phyloP scores from a whole-genome alignment of 2,888 invertebrate species.

The Lepidochrysops patricia region DNA sequence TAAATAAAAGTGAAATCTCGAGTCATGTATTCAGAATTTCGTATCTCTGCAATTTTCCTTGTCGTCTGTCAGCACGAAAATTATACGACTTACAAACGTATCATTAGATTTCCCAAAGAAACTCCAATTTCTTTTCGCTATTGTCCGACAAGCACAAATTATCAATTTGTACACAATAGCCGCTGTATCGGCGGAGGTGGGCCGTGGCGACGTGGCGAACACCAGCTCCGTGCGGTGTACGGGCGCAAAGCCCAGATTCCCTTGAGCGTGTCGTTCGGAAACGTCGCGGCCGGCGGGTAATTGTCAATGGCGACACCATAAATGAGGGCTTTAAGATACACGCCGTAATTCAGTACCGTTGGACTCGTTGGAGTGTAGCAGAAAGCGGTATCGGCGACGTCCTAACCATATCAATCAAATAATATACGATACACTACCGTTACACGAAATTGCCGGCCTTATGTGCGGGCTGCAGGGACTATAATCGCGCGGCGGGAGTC shows the following conservation, averaged over 20 bases:
- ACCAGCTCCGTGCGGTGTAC: neutral
- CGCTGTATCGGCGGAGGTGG: conserved; percentile 22
- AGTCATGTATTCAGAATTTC: neutral
- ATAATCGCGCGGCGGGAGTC: conserved; percentile 31
- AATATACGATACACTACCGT: conserved; percentile 41
- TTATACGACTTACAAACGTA: conserved; percentile 21
- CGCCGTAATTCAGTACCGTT: conserved; percentile 68
- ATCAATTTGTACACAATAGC: conserved; percentile 55
- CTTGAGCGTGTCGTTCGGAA: conserved; percentile 23
- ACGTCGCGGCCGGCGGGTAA: conserved; percentile 36
- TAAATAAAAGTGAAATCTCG: neutral
- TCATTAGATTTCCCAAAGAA: conserved; percentile 48
- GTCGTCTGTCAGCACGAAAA: conserved; percentile 21
- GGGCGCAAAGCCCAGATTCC: conserved; percentile 26
- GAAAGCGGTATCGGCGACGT: conserved; percentile 65
- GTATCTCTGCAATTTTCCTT: neutral
- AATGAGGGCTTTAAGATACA: conserved; percentile 59
- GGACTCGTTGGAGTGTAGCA: conserved; percentile 63
- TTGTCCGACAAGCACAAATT: conserved; percentile 41
- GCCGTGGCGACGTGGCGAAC: conserved; percentile 19
- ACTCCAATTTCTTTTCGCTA: conserved; percentile 34
- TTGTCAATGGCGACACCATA: conserved; percentile 61
- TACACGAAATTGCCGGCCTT: conserved; percentile 31
- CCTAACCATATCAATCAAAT: conserved; percentile 68
- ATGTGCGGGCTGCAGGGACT: conserved; percentile 36